A percentile compares a stretch with the other conserved stretches of the same genome.
phyloP scores from a whole-genome alignment of 2,797 vertebrate species.

The Zenarchopterus dispar region DNA sequence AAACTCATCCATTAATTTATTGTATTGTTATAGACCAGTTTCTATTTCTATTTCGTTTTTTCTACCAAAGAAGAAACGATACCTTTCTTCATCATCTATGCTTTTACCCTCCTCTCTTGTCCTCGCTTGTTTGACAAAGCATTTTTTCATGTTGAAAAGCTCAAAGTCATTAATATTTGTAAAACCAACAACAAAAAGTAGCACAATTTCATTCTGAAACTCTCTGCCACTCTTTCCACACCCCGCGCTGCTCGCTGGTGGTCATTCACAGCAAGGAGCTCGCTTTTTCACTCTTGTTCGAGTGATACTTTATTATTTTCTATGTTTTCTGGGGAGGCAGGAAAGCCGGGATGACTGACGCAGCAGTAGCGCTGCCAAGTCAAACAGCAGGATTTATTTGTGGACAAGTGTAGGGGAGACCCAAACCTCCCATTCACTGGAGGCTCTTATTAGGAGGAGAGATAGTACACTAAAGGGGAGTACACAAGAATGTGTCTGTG shows the following conservation, averaged over 20 bases:
- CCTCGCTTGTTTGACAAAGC: no score
- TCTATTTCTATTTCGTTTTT: no score
- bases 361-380: conserved; percentile 69
- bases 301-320: conserved; percentile 74
- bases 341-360: conserved; percentile 72
- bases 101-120: no score
- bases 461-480: conserved; percentile 50
- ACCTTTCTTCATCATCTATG: no score
- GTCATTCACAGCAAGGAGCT: conserved; percentile 59
- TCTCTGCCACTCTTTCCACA: conserved; percentile 32
- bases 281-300: conserved; percentile 54
- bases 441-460: conserved; percentile 63
- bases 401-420: conserved; percentile 75
- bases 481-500: conserved; percentile 11
- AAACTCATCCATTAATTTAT: no score
- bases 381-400: conserved; percentile 80
- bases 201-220: conserved; percentile 34
- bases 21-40: no score
- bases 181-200: conserved; percentile 43
- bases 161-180: conserved; percentile 24
- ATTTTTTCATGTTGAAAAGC: no score
- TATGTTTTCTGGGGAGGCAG: conserved; percentile 60
- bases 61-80: no score
- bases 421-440: conserved; percentile 32
- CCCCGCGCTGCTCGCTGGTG: conserved; percentile 40